Base-by-base conservation (phyloP, 2,888 invertebrate species). In the Nephrotoma guestfalica region DNA sequence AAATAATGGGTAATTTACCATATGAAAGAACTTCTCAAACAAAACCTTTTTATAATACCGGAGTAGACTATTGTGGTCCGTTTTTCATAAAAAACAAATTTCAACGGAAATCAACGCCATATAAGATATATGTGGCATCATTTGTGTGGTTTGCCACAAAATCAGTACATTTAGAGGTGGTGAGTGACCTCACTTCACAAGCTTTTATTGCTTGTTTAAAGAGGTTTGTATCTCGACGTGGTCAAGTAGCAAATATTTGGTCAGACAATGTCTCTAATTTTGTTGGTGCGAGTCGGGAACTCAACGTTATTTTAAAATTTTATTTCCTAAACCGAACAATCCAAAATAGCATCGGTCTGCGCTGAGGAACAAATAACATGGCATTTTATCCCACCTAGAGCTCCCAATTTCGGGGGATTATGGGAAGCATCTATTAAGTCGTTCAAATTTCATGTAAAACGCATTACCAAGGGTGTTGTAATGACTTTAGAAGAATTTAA, bases 61-160 rank as follows among this genome's bases (percentile, higher is more conserved):
- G n/a, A n/a, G 86, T 87, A 4, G 88, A 88, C 85, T 88, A 87
- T 84, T n/a, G n/a, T n/a, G n/a, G n/a, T 42, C 86, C 86, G 6
- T 86, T 87, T 40, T 41, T 51, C 11, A 45, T 51, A 6, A 41
- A 40, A 71, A 83, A 40, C 18, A 83, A 83, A 83, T 83, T 83
- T 15, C 30, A 83, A 83, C 83, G 83, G 11, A 83, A 83, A 6
- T 6, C 83, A 13, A n/a, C 83, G n/a, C n/a, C n/a, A 83, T 47
- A 42, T 43, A 88, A 88, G 42, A 47, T 84, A 41, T 87, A 87
- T n/a, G 83, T 87, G 7, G 86, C 86, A 2, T 47, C 87, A 6
- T 87, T 87, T 71, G 41, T 87, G 6, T 87, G 87, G n/a, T 45
- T 88, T 15, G 41, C 51, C 9, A 87, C 87, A 13, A 87, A 87